Percentiles rank a stretch among this genome's conserved stretches.
phyloP scores from a whole-genome alignment of 2,888 invertebrate species.

The Lycaena phlaeas region DNA sequence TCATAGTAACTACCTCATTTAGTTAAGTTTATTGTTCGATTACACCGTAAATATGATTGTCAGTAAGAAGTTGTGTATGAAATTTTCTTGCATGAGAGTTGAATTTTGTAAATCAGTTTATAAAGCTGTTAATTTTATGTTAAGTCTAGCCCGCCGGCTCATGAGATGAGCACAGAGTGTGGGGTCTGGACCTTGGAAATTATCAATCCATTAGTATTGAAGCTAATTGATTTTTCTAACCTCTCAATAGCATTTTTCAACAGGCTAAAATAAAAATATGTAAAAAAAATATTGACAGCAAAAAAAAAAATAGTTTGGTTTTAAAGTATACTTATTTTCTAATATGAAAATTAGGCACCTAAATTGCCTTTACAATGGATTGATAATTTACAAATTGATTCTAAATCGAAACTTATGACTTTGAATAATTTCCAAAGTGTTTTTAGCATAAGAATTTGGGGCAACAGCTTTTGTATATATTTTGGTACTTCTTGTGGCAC shows the following conservation, averaged over 20 bases:
- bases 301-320: background rate
- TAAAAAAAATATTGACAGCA: too few relatives aligned
- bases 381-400: background rate
- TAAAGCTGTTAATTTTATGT: slow-evolving; percentile 10
- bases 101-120: slow-evolving; percentile 8
- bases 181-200: background rate
- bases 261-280: too few relatives aligned
- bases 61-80: slow-evolving; percentile 15
- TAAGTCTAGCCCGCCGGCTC: background rate
- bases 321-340: background rate
- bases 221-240: background rate
- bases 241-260: too few relatives aligned
- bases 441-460: slow-evolving; percentile 35
- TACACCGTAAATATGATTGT: slow-evolving; percentile 16
- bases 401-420: slow-evolving; percentile 5
- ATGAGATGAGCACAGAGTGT: background rate
- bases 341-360: too few relatives aligned
- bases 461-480: slow-evolving; percentile 47
- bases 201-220: slow-evolving; percentile 8
- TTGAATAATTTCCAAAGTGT: slow-evolving; percentile 34
- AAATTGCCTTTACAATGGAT: background rate
- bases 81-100: slow-evolving; percentile 20
- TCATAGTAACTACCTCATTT: slow-evolving; percentile 67
- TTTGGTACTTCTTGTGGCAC: slow-evolving; percentile 48
- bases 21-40: slow-evolving; percentile 36